Conservation (phyloP, 2,797 vertebrate species). For the Centropyge bicolor region DNA sequence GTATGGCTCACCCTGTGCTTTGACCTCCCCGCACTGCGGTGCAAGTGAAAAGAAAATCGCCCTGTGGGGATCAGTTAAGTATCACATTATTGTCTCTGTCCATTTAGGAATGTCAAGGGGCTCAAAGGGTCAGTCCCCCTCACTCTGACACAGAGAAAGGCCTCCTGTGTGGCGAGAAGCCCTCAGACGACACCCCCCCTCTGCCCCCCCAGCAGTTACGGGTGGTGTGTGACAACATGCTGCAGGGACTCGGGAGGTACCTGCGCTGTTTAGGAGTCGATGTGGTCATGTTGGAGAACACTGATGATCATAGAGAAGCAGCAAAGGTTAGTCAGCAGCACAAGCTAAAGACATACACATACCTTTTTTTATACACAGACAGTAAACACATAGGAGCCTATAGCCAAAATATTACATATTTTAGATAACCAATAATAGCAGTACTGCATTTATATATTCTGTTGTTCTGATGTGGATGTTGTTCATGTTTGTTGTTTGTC, state of each 20-base stretch:
- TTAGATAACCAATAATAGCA: neutral
- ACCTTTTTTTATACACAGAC: neutral
- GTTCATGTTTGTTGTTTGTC: slow-evolving; percentile 46
- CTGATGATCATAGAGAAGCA: slow-evolving; percentile 88
- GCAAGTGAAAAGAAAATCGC: slow-evolving; percentile 81
- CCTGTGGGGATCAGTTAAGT: slow-evolving; percentile 79
- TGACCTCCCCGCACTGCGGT: slow-evolving; percentile 70
- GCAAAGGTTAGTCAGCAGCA: slow-evolving; percentile 83
- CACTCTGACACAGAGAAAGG: slow-evolving; percentile 63
- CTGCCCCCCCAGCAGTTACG: slow-evolving; percentile 85
- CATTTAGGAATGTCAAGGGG: slow-evolving; percentile 80
- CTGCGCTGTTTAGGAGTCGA: slow-evolving; percentile 91
- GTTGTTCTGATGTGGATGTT: slow-evolving; percentile 19
- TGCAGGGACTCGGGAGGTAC: slow-evolving; percentile 90
- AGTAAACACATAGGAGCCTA: neutral
- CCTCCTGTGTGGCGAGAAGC: slow-evolving; percentile 67
- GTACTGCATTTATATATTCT: neutral
- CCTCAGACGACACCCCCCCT: slow-evolving; percentile 41
- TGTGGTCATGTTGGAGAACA: slow-evolving; percentile 85
- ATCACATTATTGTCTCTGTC: slow-evolving; percentile 82
- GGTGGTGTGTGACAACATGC: slow-evolving; percentile 93
- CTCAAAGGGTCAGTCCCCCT: slow-evolving; percentile 74
- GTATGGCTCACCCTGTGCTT: slow-evolving; percentile 72
- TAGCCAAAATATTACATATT: neutral
- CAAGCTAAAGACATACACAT: neutral